Evolutionary conservation across 2,113 vertebrate genomes (phyloP), one percentile per base, ranked within the genome.

Genomic region (Sceloporus tristichus): DNA sequence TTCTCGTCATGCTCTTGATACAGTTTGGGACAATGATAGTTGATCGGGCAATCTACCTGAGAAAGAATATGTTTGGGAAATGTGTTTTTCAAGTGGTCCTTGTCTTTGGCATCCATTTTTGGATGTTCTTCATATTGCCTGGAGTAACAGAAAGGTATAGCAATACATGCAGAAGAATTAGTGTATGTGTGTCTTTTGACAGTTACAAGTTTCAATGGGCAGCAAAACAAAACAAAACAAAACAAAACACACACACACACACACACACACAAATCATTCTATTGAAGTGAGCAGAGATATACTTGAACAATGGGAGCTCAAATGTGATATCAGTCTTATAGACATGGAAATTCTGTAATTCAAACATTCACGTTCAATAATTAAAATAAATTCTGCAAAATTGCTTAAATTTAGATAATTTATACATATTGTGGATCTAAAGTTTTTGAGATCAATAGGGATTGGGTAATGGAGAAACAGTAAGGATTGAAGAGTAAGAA

Each of bases 81-180:
- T 96, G 96, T 74, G 92, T 97, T 54, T 97, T 98, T 90, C 96
- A 97, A 94, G 96, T 97, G 38, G 92, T 96, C 38, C 95, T 97
- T 25, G 96, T 98, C 78, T 97, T 97, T 19, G 96, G 97, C 77
- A 96, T 97, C 80, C 97, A 97, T 94, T 97, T 98, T 94, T 97
- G 97, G 97, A 97, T 97, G 96, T 97, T 98, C 93, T 97, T 98
- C 93, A 96, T 97, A 85, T 95, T 97, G 34, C 97, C 97, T 0
- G 96, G 97, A 2, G 96, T 97, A 91, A 97, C 97, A 4, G 96
- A 97, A 90, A 97, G 97, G 97, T 97, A 85, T 23, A 4, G 90
- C 54, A 14, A 23, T 38, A 2, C 2, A 62, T 40, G 6, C 8
- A 23, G 29, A 40, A 59, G 59, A n/a, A 68, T 19, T 25, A 23